Evolutionary conservation across 2,888 invertebrate species (phyloP).

Genomic region (Andrena haemorrhoa): DNA sequence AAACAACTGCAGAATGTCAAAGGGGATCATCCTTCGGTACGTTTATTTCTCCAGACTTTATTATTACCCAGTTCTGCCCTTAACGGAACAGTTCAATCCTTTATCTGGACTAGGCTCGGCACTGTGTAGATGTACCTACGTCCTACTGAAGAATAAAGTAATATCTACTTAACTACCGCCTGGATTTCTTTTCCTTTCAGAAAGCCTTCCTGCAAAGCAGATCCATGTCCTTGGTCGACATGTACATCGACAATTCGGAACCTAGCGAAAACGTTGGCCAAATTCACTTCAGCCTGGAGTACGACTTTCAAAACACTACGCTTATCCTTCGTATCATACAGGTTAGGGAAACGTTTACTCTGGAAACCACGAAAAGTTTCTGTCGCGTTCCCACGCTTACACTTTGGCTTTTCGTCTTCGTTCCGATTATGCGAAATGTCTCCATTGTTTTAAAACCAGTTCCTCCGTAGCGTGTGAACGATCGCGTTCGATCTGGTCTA

Average conservation of each 20-base stretch:
- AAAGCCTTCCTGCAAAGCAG: conserved; percentile 94
- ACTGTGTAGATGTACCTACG: too few species aligned
- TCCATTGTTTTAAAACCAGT: too few species aligned
- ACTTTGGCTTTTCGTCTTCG: background rate
- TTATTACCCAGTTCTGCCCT: too few species aligned
- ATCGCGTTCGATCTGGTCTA: too few species aligned
- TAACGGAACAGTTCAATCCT: too few species aligned
- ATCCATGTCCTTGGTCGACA: conserved; percentile 96
- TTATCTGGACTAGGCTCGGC: too few species aligned
- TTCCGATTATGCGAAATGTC: background rate
- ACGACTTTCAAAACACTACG: conserved; percentile 97
- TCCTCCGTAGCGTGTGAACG: too few species aligned
- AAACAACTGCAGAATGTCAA: conserved; percentile 92
- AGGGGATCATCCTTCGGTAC: conserved; percentile 91
- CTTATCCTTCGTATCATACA: conserved; percentile 95
- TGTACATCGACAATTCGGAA: conserved; percentile 97
- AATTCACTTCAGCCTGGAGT: conserved; percentile 96
- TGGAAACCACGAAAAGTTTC: background rate
- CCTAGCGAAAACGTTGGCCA: conserved; percentile 97
- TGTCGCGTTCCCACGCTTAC: background rate
- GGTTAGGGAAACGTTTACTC: conserved; percentile 85
- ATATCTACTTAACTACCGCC: too few species aligned
- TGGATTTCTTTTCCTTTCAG: conserved; percentile 82
- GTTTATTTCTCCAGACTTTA: background rate
- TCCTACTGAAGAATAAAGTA: too few species aligned